A percentile compares a stretch with the other conserved stretches of the same genome.
phyloP scores from a whole-genome alignment of 2,113 vertebrate genomes.

The Pollachius pollachius region DNA sequence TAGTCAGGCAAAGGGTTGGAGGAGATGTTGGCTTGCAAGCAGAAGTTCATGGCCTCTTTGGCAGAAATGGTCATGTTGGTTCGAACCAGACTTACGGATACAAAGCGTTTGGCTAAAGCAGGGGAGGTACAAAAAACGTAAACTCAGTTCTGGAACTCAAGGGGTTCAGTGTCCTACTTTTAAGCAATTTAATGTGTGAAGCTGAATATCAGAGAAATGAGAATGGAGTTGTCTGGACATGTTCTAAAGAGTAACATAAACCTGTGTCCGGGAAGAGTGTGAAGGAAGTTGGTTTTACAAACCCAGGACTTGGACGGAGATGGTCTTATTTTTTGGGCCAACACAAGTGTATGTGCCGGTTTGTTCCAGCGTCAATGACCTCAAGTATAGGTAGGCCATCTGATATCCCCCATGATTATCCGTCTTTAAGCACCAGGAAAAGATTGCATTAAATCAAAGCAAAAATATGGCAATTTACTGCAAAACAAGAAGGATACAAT shows the following conservation, averaged over 20 bases:
- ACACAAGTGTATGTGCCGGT: conserved; percentile 79
- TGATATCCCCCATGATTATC: accelerated
- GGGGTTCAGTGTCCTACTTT: too few species aligned
- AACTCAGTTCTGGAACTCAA: not conserved
- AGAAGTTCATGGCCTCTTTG: conserved; percentile 62
- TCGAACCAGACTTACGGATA: conserved; percentile 73
- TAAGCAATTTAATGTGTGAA: too few species aligned
- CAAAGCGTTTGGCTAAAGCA: conserved; percentile 77
- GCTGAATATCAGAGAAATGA: too few species aligned
- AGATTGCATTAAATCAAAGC: not conserved
- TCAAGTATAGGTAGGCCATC: conserved; percentile 47
- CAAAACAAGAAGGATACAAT: not conserved
- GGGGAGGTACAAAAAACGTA: conserved; percentile 13
- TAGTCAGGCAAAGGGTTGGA: conserved; percentile 76
- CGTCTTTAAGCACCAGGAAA: conserved; percentile 8
- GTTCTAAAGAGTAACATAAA: too few species aligned
- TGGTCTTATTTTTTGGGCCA: conserved; percentile 58
- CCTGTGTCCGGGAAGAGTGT: not conserved
- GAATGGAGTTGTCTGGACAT: too few species aligned
- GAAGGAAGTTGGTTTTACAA: conserved; percentile 16
- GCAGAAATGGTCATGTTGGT: conserved; percentile 64
- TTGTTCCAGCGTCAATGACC: conserved; percentile 43
- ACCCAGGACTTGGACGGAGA: conserved; percentile 79
- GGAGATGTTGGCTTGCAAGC: conserved; percentile 78
- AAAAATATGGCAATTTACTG: not conserved